Evolutionary conservation across 2,888 invertebrate genomes (phyloP).

Genomic region (Pantelozetes paolii): DNA sequence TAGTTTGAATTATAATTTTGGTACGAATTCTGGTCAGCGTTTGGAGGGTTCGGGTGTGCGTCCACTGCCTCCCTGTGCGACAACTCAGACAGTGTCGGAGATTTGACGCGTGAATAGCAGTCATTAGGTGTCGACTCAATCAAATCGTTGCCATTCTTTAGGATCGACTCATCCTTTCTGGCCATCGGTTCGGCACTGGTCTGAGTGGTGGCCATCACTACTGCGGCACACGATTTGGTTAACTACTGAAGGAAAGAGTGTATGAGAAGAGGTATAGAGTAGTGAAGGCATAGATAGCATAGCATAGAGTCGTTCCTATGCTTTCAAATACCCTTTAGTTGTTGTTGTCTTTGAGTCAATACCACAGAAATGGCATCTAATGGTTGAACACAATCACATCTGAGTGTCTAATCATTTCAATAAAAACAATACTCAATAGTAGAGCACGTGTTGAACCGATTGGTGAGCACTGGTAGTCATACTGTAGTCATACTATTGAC

Average conservation of each 20-base stretch:
- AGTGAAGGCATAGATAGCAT: neutral
- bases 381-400: neutral
- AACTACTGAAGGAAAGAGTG: neutral
- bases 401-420: neutral
- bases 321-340: constrained; percentile 1
- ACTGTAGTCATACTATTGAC: constrained; percentile 14
- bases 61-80: neutral
- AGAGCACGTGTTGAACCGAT: neutral
- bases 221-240: neutral
- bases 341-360: neutral
- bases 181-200: neutral
- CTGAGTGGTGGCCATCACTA: constrained; percentile 26
- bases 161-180: constrained; percentile 11
- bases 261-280: neutral
- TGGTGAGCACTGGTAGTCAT: neutral
- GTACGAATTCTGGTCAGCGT: neutral
- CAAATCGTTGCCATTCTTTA: constrained; percentile 9
- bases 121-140: constrained; percentile 7
- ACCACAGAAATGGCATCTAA: neutral
- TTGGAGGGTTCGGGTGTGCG: neutral
- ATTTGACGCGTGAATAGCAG: constrained; percentile 22
- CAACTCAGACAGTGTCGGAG: neutral
- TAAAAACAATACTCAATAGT: neutral
- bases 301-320: neutral
- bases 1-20: constrained; percentile 10